Conservation (phyloP, 2,888 invertebrate species). For the Sarcophaga variegata region DNA sequence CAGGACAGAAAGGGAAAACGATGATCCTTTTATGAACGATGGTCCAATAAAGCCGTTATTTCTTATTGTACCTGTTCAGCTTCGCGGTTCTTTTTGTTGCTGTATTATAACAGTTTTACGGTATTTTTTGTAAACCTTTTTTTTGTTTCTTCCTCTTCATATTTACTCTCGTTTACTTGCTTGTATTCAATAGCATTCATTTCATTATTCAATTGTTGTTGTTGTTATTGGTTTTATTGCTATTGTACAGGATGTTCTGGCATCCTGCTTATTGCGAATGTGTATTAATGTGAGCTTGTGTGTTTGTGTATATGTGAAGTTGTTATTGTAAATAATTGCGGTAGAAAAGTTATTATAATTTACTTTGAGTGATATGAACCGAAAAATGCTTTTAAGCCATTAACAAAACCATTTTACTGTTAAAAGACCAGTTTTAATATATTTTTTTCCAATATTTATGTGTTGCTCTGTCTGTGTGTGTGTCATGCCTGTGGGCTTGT, state of each 20-base stretch:
- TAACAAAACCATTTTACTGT: conserved; percentile 70
- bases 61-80: too few species aligned
- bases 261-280: not conserved
- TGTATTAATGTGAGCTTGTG: too few species aligned
- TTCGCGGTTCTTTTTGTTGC: too few species aligned
- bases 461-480: not conserved
- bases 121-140: not conserved
- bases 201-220: not conserved
- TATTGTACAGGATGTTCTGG: conserved; percentile 2
- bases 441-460: not conserved
- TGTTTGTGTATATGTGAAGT: not conserved
- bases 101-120: too few species aligned
- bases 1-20: too few species aligned
- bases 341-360: conserved; percentile 66
- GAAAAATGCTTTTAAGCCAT: conserved; percentile 79
- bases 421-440: conserved; percentile 24
- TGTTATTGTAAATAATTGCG: conserved; percentile 53
- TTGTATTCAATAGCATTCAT: not conserved
- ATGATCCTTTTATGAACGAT: too few species aligned
- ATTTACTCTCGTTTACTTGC: not conserved
- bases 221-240: not conserved
- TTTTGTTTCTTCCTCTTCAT: not conserved
- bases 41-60: too few species aligned
- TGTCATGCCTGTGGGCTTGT: not conserved
- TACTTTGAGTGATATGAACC: conserved; percentile 74